These are phyloP conservation scores for Gonatopus flavifemur DNA, from an alignment of 1,140 invertebrate genomes.

Conservation along the genomic window DNA sequence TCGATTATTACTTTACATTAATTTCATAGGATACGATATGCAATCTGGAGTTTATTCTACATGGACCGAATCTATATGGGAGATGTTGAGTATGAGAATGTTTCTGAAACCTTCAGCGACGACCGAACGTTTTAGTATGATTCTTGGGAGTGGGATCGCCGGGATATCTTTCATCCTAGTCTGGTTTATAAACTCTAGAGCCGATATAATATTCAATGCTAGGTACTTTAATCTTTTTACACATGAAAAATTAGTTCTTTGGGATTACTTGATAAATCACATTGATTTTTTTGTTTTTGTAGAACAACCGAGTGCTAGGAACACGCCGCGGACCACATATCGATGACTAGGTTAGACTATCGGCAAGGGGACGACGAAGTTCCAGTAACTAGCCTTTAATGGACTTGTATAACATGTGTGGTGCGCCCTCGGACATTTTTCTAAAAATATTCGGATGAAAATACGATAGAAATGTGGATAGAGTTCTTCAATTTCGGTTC, in stretches of 20 bases:
- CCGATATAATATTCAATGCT: conserved; percentile 64
- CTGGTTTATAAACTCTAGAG: conserved; percentile 68
- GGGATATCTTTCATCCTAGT: conserved; percentile 68
- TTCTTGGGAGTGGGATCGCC: conserved; percentile 66
- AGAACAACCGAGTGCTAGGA: conserved; percentile 45
- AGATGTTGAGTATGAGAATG: conserved; percentile 71
- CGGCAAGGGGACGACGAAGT: conserved; percentile 26
- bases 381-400: conserved; percentile 47
- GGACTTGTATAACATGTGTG: conserved; percentile 41
- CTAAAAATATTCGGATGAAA: conserved; percentile 13
- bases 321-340: conserved; percentile 47
- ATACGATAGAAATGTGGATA: conserved; percentile 3
- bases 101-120: conserved; percentile 76
- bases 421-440: conserved; percentile 44
- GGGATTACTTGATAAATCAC: no score
- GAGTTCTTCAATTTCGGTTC: background rate
- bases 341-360: conserved; percentile 39
- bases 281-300: conserved; percentile 27
- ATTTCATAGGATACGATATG: conserved; percentile 74
- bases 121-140: conserved; percentile 69
- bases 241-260: background rate
- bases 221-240: conserved; percentile 30
- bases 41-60: conserved; percentile 77
- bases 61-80: conserved; percentile 92
- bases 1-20: conserved; percentile 14